A percentile compares a stretch with the other conserved stretches of the same genome.
Evolutionary conservation across 2,113 vertebrate genomes (phyloP).

Genomic region (Callopanchax toddi): DNA sequence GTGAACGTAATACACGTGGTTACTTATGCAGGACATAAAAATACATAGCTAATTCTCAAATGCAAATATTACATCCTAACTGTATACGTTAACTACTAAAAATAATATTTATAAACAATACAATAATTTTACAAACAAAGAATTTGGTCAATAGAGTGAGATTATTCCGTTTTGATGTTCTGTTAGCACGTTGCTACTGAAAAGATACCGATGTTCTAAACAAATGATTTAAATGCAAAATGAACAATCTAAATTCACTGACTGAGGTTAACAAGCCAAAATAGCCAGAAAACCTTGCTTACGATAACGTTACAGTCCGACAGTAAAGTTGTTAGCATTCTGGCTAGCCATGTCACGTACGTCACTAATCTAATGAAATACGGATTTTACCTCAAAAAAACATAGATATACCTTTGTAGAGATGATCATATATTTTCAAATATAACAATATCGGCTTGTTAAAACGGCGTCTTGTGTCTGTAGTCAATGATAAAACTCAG

Average conservation of each 20-base stretch:
- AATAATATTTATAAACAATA: no score
- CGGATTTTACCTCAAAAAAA: neutral
- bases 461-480: neutral
- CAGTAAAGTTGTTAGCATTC: slow-evolving; percentile 5
- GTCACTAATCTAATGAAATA: neutral
- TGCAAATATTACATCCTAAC: no score
- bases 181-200: neutral
- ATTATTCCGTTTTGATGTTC: neutral
- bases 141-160: no score
- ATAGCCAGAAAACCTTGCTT: neutral
- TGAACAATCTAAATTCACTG: accelerated
- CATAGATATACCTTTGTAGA: slow-evolving; percentile 27
- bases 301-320: neutral
- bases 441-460: neutral
- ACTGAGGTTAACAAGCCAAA: neutral
- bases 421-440: neutral
- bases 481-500: neutral
- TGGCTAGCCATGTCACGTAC: slow-evolving; percentile 25
- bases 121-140: no score
- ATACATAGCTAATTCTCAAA: neutral
- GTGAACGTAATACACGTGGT: neutral
- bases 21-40: neutral
- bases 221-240: no score
- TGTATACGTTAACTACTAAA: no score
- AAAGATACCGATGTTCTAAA: no score